A percentile compares a stretch with the other conserved stretches of the same genome.
Evolutionary conservation across 2,797 vertebrate species (phyloP).

Genomic region (Lycodopsis pacificus): DNA sequence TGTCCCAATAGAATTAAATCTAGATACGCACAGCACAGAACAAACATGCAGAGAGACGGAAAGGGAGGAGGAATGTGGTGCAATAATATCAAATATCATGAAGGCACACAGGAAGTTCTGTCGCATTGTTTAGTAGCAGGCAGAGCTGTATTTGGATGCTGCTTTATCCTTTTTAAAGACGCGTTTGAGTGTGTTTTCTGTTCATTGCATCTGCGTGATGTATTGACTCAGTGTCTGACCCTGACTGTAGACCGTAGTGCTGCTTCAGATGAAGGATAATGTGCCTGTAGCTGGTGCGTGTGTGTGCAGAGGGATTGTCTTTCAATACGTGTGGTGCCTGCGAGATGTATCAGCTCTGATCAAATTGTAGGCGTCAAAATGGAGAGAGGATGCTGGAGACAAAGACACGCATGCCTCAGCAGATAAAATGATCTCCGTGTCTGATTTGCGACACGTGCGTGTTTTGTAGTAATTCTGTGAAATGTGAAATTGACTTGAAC

Average conservation of each 20-base stretch:
- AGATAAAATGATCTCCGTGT: background rate
- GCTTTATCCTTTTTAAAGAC: background rate
- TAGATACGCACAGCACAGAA: background rate
- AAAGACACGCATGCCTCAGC: background rate
- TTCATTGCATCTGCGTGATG: conserved; percentile 10
- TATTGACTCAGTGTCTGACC: conserved; percentile 23
- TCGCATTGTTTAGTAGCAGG: background rate
- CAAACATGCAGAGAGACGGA: background rate
- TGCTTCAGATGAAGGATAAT: conserved; percentile 9
- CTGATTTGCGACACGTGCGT: conserved; percentile 5
- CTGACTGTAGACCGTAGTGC: background rate
- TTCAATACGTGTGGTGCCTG: conserved; percentile 20
- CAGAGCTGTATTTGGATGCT: background rate
- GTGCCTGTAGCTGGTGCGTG: background rate
- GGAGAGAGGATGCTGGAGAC: background rate
- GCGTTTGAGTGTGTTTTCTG: background rate
- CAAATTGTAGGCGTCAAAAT: conserved; percentile 25
- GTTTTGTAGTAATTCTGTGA: background rate
- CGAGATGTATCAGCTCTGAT: conserved; percentile 36
- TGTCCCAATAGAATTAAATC: background rate
- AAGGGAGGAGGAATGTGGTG: background rate
- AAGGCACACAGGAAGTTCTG: background rate
- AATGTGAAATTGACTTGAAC: background rate
- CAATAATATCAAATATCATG: background rate
- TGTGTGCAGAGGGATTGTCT: conserved; percentile 26